Base-by-base conservation (phyloP, 2,888 invertebrate genomes). In the Unio delphinus region DNA sequence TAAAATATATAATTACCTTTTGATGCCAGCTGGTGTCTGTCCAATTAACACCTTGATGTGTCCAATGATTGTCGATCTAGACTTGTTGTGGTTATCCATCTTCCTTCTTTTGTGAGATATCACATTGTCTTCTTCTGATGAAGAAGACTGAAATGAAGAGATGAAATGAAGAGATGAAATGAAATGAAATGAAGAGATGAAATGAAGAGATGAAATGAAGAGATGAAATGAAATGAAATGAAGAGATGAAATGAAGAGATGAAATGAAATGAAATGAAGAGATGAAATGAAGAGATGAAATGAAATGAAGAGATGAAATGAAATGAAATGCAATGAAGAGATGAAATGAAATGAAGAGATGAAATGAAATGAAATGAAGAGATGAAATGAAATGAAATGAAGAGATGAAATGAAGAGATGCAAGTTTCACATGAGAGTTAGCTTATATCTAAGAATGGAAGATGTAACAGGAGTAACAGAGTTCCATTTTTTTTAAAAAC, bases 1-100 rank as follows among this genome's bases (percentile, higher is more conserved):
- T 45, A 45, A 45, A 11, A 45, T 45, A 8, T 45, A 45, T 45
- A 11, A 45, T 69, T 70, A 86, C 86, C 78, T 74, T 71, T 73
- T 74, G 26, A 85, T 80, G 20, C 80, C 76, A 60, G 74, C 70
- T 20, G 86, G 85, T 28, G 86, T 86, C 70, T 85, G 84, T 17
- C 85, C 86, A 67, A 85, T 73, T 28, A 86, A 68, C 34, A 84
- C 72, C 60, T 74, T 82, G 56, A 72, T 75, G 17, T 71, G 72
- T 15, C 80, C 81, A 65, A 81, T 68, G 3, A 74, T 68, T n/a
- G 72, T 68, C 17, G 79, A 77, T 61, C 77, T 71, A 26, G 76
- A 64, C 28, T 75, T 75, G 62, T 84, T 84, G 61, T 78, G 78
- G 64, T 80, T 76, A 30, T 67, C 70, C 60, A 58, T 65, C 63